Conservation (phyloP, 92 coral and sea anemone species). For the Paramuricea clavata region DNA sequence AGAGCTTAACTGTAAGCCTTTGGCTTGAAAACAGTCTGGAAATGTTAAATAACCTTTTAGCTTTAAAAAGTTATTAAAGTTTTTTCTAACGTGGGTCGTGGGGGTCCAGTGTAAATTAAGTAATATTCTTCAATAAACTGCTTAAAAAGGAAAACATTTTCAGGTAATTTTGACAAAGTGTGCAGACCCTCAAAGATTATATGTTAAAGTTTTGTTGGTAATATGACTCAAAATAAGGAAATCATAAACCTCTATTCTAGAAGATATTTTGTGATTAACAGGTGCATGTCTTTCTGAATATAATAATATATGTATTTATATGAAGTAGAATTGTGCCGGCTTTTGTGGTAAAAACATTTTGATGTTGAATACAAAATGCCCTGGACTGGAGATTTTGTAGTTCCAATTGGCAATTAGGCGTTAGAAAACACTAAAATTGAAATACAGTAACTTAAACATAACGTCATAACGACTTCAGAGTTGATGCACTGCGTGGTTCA, state of each 20-base stretch:
- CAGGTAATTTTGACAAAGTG: too few species aligned
- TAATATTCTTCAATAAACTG: neutral
- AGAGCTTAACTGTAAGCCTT: constrained; percentile 25
- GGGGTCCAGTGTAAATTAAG: neutral
- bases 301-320: too few species aligned
- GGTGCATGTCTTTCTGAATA: too few species aligned
- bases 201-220: neutral
- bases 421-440: too few species aligned
- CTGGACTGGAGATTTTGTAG: too few species aligned
- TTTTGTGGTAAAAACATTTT: too few species aligned
- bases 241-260: neutral
- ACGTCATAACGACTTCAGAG: too few species aligned
- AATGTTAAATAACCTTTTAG: neutral
- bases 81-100: neutral
- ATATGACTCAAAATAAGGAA: neutral
- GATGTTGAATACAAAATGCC: too few species aligned
- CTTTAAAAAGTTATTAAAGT: neutral
- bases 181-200: too few species aligned
- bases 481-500: neutral
- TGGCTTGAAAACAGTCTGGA: constrained; percentile 15
- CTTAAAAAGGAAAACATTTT: neutral
- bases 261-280: neutral
- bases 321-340: too few species aligned
- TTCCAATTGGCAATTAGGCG: too few species aligned
- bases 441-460: neutral